Evolutionary conservation across 2,113 vertebrate genomes (phyloP).

Genomic region (Forbesichthys papilliferus): DNA sequence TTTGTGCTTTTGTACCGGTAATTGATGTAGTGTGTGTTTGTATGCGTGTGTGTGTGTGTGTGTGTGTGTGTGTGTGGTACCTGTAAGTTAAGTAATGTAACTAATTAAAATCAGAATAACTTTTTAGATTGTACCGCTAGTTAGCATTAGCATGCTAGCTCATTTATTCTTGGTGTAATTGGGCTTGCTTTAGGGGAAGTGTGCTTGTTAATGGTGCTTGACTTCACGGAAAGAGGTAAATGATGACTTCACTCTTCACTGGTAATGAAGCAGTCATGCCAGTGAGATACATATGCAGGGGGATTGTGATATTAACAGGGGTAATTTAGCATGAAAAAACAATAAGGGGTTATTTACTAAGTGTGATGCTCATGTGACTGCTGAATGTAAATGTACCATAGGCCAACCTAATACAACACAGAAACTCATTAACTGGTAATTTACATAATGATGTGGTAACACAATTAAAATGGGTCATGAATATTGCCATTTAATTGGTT

Average conservation of each 20-base stretch:
- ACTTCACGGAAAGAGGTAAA: conserved; percentile 17
- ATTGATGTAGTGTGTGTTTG: no score
- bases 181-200: conserved; percentile 9
- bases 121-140: background rate
- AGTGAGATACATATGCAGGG: conserved; percentile 30
- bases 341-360: conserved; percentile 53
- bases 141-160: conserved; percentile 8
- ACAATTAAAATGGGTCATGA: conserved; percentile 21
- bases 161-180: conserved; percentile 38
- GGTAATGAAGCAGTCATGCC: conserved; percentile 45
- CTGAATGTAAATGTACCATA: conserved; percentile 16
- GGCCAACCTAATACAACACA: conserved; percentile 40
- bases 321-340: conserved; percentile 59
- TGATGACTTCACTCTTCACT: conserved; percentile 50
- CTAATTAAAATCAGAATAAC: no score
- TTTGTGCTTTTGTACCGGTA: no score
- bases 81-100: no score
- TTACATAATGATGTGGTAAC: conserved; percentile 36
- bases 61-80: no score
- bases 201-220: conserved; percentile 49
- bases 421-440: conserved; percentile 38
- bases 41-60: no score
- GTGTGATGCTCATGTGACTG: conserved; percentile 15
- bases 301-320: conserved; percentile 49
- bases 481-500: conserved; percentile 12